Evolutionary conservation across 1,140 invertebrate species (phyloP), one percentile per base, ranked within the genome.

Genomic region (Bactericera cockerelli): DNA sequence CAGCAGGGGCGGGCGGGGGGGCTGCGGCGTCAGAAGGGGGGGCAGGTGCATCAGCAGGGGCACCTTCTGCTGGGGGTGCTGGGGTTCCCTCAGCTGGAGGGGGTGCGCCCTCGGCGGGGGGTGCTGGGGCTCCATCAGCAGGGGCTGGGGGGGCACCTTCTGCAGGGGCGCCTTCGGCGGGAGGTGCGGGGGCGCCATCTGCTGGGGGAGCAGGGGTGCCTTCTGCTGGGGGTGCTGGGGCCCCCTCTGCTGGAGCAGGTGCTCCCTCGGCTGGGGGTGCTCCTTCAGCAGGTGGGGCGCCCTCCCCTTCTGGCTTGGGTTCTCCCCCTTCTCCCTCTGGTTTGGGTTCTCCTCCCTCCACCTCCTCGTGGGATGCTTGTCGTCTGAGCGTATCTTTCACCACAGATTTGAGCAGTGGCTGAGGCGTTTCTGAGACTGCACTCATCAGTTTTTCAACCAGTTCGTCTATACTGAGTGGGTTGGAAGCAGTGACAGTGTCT

Each of bases 401-500:
- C 0, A 68, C 67, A n/a, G 67, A 66, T 57, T 68, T 65, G 21
- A 68, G 16, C 38, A 64, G 65, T n/a, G 67, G 67, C 31, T 63
- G 64, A 19, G 70, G 70, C 59, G 69, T 70, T 19, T 62, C 67
- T 33, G 59, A 62, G 8, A 65, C 64, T 38, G 66, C 59, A 24
- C 64, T 65, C 39, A 68, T 59, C 24, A 66, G 56, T 61, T 67
- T 67, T 11, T 67, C 69, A 66, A 68, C 70, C 56, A 64, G 69
- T 67, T 68, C 72, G 64, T 65, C 69, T 57, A 62, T 73, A 70
- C 16, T 69, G 65, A 59, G 65, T 63, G 42, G 69, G 57, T 65
- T 67, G 71, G 75, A 57, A 69, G 69, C 61, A 69, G 70, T 68
- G 8, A 67, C 63, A 2, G 63, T 63, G 21, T 67, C 67, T 42